Evolutionary conservation across 2,888 invertebrate genomes (phyloP).

Genomic region (Tipula helvola): DNA sequence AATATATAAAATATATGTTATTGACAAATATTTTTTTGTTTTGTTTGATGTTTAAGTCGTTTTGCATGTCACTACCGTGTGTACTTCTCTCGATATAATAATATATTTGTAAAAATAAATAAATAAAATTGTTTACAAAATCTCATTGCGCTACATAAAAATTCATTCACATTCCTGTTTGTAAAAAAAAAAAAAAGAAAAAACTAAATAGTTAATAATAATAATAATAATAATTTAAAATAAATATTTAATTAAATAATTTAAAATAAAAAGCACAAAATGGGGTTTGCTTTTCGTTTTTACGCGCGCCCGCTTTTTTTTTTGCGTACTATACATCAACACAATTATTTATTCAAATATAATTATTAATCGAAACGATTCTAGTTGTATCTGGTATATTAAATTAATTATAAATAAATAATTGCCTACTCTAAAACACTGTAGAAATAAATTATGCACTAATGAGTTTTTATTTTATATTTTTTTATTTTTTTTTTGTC

Average conservation of each 20-base stretch:
- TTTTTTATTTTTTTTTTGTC: background rate
- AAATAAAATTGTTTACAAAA: background rate
- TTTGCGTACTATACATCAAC: background rate
- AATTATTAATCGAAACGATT: background rate
- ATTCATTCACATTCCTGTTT: background rate
- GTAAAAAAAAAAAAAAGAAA: background rate
- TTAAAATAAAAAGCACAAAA: background rate
- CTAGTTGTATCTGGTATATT: background rate
- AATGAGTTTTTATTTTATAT: background rate
- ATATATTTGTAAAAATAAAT: background rate
- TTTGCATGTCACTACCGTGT: background rate
- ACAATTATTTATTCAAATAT: conserved; percentile 4
- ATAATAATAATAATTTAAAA: background rate
- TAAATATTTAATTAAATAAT: background rate
- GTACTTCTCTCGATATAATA: background rate
- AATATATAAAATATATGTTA: background rate
- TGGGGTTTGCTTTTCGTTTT: background rate
- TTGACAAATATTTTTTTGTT: background rate
- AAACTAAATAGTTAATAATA: background rate
- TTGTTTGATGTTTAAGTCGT: background rate
- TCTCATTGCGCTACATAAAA: background rate
- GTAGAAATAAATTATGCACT: background rate
- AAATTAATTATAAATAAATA: background rate
- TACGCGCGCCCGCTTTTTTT: background rate
- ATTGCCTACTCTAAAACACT: background rate